Evolutionary conservation across 2,797 vertebrate species (phyloP).

Genomic region (Kryptolebias ocellatus): DNA sequence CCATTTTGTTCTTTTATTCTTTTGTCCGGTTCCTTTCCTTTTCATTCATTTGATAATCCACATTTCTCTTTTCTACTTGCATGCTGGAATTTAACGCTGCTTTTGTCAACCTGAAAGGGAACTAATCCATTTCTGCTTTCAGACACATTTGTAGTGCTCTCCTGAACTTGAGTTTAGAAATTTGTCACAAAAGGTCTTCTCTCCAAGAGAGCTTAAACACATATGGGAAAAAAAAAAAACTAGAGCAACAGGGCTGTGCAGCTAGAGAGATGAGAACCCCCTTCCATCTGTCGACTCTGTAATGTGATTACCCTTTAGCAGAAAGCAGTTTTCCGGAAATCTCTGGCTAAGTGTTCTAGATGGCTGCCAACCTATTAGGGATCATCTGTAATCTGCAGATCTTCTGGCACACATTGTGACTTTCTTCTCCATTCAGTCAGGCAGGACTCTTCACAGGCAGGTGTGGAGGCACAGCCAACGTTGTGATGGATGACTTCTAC

Average conservation of each 20-base stretch:
- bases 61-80: slow-evolving; percentile 29
- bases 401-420: slow-evolving; percentile 59
- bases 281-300: slow-evolving; percentile 65
- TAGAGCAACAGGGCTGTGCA: slow-evolving; percentile 37
- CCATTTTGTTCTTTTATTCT: slow-evolving; percentile 31
- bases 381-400: slow-evolving; percentile 63
- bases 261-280: slow-evolving; percentile 58
- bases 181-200: slow-evolving; percentile 16
- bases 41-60: slow-evolving; percentile 28
- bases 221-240: slow-evolving; percentile 14
- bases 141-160: slow-evolving; percentile 19
- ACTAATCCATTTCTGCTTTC: slow-evolving; percentile 22
- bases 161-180: slow-evolving; percentile 37
- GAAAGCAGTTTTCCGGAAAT: slow-evolving; percentile 55
- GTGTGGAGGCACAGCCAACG: slow-evolving; percentile 49
- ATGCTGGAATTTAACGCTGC: slow-evolving; percentile 18
- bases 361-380: slow-evolving; percentile 60
- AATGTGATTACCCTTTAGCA: slow-evolving; percentile 75
- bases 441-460: slow-evolving; percentile 42
- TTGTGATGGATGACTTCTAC: slow-evolving; percentile 71
- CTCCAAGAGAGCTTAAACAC: slow-evolving; percentile 35
- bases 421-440: slow-evolving; percentile 42
- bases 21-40: slow-evolving; percentile 15
- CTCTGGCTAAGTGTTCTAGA: slow-evolving; percentile 67
- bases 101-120: slow-evolving; percentile 29